Conservation (phyloP, 2,888 invertebrate species). For the Heliconius sara region DNA sequence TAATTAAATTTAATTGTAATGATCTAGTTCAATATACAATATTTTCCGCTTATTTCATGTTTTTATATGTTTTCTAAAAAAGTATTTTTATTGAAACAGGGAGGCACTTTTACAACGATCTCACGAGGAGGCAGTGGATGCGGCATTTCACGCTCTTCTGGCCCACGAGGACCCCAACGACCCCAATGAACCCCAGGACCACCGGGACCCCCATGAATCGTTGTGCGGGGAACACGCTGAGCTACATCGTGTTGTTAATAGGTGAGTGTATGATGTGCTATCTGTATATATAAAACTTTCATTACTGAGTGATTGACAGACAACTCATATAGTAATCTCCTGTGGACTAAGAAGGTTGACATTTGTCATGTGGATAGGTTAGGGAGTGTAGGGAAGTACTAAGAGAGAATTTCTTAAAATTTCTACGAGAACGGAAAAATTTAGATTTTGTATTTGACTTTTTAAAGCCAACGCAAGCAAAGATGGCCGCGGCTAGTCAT, state of each 20-base stretch:
- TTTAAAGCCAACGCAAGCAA: too few species aligned
- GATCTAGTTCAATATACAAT: not conserved
- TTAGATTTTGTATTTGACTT: too few species aligned
- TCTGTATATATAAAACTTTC: not conserved
- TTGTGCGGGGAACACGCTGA: conserved; percentile 53
- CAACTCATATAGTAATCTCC: too few species aligned
- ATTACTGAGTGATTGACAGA: too few species aligned
- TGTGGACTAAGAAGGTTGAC: too few species aligned
- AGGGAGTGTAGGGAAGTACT: too few species aligned
- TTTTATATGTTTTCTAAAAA: too few species aligned
- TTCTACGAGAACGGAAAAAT: too few species aligned
- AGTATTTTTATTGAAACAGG: conserved; percentile 52
- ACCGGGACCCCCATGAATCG: conserved; percentile 44
- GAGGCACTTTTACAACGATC: conserved; percentile 76
- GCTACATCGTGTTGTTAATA: conserved; percentile 86
- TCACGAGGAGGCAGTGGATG: conserved; percentile 72
- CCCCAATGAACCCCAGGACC: not conserved
- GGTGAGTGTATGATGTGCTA: conserved; percentile 70
- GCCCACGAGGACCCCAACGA: conserved; percentile 64
- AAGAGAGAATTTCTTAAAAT: too few species aligned
- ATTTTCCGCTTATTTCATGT: not conserved
- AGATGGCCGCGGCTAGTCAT: too few species aligned
- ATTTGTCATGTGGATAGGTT: too few species aligned
- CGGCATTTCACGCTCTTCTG: conserved; percentile 70
- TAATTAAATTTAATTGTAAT: not conserved